A percentile compares a stretch with the other conserved stretches of the same genome.
Evolutionary conservation across 2,888 invertebrate species (phyloP).

Genomic region (Microctonus hyperodae): DNA sequence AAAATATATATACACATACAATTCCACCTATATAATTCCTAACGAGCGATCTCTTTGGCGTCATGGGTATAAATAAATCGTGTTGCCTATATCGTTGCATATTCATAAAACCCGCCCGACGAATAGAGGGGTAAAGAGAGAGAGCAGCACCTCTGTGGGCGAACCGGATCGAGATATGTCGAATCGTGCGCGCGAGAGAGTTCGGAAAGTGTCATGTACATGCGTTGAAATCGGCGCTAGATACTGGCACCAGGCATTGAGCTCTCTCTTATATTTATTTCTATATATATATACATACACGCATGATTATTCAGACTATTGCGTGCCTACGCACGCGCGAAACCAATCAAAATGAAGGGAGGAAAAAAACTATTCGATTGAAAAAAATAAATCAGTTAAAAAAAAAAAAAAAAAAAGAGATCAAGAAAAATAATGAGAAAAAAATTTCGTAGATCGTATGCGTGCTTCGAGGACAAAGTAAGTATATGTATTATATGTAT

Average conservation of each 20-base stretch:
- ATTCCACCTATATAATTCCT: conserved; percentile 20
- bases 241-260: conserved; percentile 10
- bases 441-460: conserved; percentile 18
- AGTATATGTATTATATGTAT: too few species aligned
- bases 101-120: conserved; percentile 52
- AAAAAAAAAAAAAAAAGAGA: neutral
- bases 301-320: neutral
- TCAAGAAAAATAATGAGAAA: conserved; percentile 3
- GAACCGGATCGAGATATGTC: conserved; percentile 62
- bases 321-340: conserved; percentile 27
- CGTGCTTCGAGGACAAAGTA: neutral
- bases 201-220: conserved; percentile 32
- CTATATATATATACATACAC: too few species aligned
- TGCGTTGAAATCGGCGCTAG: conserved; percentile 29
- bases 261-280: neutral
- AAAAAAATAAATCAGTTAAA: conserved; percentile 18
- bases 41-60: conserved; percentile 50
- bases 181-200: conserved; percentile 45
- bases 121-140: conserved; percentile 24
- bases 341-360: conserved; percentile 31
- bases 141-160: conserved; percentile 54
- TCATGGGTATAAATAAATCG: conserved; percentile 62
- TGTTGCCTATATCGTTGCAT: conserved; percentile 57
- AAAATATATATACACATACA: neutral
- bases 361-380: conserved; percentile 7